Conservation (phyloP, 2,113 vertebrate genomes). For the Rafetus swinhoei region DNA sequence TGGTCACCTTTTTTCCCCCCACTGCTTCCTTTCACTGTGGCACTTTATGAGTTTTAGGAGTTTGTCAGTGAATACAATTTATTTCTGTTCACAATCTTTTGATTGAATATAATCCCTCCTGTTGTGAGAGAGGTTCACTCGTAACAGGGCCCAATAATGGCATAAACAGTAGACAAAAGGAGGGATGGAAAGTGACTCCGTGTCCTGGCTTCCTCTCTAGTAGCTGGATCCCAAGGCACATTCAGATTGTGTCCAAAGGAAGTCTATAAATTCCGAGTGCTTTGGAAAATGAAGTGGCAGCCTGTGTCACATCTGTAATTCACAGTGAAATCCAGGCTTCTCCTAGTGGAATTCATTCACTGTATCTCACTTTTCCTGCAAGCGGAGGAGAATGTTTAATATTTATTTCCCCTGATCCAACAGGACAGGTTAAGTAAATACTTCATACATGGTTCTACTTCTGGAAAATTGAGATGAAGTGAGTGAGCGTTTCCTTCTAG, state of each 20-base stretch:
- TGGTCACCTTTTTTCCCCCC: background rate
- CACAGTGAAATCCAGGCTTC: background rate
- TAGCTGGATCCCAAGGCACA: slow-evolving; percentile 28
- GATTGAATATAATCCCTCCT: slow-evolving; percentile 28
- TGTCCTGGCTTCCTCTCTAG: slow-evolving; percentile 6
- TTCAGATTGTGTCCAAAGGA: slow-evolving; percentile 5
- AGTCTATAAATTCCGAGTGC: slow-evolving; percentile 47
- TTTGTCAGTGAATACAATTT: background rate
- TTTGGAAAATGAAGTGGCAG: background rate
- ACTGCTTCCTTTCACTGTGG: background rate
- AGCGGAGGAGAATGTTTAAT: background rate
- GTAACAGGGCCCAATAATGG: slow-evolving; percentile 18
- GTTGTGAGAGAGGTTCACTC: slow-evolving; percentile 16
- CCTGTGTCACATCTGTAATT: background rate
- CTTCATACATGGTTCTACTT: background rate
- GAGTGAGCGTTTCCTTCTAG: background rate
- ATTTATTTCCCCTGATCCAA: background rate
- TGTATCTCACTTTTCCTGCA: background rate
- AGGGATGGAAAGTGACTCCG: background rate
- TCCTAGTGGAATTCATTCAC: background rate
- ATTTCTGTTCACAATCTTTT: slow-evolving; percentile 28
- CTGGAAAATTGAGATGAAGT: slow-evolving; percentile 13
- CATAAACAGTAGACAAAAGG: slow-evolving; percentile 15
- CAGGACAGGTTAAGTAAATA: background rate
- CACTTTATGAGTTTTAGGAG: background rate